These are phyloP conservation scores for Argyrosomus japonicus DNA, from an alignment of 2,113 vertebrate genomes.

Conservation along the genomic window DNA sequence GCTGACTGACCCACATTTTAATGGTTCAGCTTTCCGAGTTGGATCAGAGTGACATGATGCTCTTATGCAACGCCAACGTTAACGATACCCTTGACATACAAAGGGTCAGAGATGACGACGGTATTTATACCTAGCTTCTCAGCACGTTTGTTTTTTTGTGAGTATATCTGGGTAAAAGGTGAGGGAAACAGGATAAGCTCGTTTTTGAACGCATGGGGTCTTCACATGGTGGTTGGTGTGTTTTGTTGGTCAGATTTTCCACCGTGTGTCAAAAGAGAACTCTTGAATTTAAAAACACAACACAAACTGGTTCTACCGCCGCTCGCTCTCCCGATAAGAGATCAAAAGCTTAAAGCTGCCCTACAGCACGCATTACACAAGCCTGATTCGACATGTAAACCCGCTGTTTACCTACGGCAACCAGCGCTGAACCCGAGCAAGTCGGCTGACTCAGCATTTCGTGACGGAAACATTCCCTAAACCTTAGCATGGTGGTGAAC, in stretches of 20 bases:
- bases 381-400: neutral
- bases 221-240: accelerated
- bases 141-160: neutral
- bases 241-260: neutral
- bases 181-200: neutral
- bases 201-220: neutral
- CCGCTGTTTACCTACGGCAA: neutral
- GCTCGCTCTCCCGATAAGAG: neutral
- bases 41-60: conserved; percentile 4
- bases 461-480: conserved; percentile 11
- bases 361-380: neutral
- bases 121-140: conserved; percentile 14
- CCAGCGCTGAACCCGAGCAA: neutral
- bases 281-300: neutral
- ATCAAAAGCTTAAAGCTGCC: neutral
- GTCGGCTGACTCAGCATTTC: conserved; percentile 7
- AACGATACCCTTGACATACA: neutral
- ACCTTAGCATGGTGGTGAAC: neutral
- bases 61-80: neutral
- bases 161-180: neutral
- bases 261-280: neutral
- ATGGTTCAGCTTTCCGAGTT: neutral
- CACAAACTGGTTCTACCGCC: conserved; percentile 19
- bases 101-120: neutral
- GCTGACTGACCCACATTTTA: conserved; percentile 33